Percentiles rank a stretch among this genome's conserved stretches.
Conservation (phyloP, 2,888 invertebrate species). For the Rhabditoides inermis region DNA sequence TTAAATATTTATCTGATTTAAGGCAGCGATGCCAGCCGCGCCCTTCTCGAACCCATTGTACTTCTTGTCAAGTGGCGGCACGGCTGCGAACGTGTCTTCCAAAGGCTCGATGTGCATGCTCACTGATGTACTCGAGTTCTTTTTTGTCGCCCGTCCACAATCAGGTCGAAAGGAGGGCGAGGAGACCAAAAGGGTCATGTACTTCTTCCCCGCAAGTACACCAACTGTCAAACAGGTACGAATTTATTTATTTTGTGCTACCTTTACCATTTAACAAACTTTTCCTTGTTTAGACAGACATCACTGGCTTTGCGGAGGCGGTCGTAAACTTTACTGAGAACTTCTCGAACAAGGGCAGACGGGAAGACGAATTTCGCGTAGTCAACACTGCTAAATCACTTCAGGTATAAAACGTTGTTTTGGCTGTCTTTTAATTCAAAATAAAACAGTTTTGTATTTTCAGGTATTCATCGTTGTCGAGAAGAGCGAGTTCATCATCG, state of each 20-base stretch:
- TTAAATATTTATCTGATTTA: too few species aligned
- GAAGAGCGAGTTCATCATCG: slow-evolving; percentile 40
- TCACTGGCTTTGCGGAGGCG: slow-evolving; percentile 87
- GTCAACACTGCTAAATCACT: too few species aligned
- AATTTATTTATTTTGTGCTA: not conserved
- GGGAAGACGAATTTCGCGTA: not conserved
- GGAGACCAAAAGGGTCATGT: slow-evolving; percentile 40
- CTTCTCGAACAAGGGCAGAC: slow-evolving; percentile 17
- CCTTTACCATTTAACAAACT: not conserved
- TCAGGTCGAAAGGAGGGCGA: slow-evolving; percentile 43
- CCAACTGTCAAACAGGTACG: not conserved
- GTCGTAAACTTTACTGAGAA: slow-evolving; percentile 79
- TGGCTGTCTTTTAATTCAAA: too few species aligned
- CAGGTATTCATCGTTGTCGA: slow-evolving; percentile 22
- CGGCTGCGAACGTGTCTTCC: not conserved
- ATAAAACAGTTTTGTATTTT: too few species aligned
- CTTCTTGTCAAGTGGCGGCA: slow-evolving; percentile 2
- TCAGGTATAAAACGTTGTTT: slow-evolving; percentile 18
- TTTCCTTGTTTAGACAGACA: slow-evolving; percentile 63
- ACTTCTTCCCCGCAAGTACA: slow-evolving; percentile 38
- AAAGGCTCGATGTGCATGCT: slow-evolving; percentile 8
- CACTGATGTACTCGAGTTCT: slow-evolving; percentile 40
- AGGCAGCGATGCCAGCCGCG: not conserved
- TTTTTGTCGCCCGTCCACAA: slow-evolving; percentile 41
- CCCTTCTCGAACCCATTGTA: not conserved